Evolutionary conservation across 2,888 invertebrate species (phyloP).

Genomic region (Ceratothoa steindachneri): DNA sequence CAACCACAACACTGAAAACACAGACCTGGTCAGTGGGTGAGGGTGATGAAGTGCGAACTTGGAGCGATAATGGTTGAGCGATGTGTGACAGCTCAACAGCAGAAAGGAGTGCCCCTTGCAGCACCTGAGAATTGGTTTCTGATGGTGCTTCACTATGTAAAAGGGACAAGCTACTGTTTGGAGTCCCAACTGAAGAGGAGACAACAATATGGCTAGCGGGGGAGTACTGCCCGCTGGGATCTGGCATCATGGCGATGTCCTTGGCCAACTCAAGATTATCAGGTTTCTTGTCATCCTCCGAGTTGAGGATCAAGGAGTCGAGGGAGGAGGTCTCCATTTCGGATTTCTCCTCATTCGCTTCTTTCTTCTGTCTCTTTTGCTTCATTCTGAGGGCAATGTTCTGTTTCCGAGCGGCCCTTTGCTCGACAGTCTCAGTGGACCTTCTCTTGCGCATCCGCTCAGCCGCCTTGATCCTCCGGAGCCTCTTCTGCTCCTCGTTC

Average conservation of each 20-base stretch:
- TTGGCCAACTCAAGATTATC: background rate
- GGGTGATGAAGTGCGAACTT: background rate
- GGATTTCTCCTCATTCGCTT: background rate
- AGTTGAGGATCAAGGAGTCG: background rate
- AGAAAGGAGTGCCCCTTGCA: background rate
- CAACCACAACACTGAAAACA: no score
- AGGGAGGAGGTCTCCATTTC: background rate
- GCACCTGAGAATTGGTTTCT: background rate
- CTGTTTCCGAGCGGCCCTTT: slow-evolving; percentile 28
- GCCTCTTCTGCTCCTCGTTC: slow-evolving; percentile 26
- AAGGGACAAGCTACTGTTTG: background rate
- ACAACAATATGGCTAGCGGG: background rate
- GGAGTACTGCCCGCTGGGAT: background rate
- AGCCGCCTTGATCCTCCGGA: slow-evolving; percentile 40
- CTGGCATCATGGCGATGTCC: background rate
- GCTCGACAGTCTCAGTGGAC: slow-evolving; percentile 39
- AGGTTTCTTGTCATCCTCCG: background rate
- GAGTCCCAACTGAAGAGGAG: background rate
- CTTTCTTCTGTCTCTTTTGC: slow-evolving; percentile 20
- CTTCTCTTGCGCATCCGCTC: slow-evolving; percentile 44
- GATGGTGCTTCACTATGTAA: background rate
- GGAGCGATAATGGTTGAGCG: background rate
- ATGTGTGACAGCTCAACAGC: background rate
- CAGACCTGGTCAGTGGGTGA: no score
- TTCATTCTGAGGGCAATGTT: slow-evolving; percentile 38